phyloP scores from a whole-genome alignment of 2,888 invertebrate species.

The Mactromeris polynyma region DNA sequence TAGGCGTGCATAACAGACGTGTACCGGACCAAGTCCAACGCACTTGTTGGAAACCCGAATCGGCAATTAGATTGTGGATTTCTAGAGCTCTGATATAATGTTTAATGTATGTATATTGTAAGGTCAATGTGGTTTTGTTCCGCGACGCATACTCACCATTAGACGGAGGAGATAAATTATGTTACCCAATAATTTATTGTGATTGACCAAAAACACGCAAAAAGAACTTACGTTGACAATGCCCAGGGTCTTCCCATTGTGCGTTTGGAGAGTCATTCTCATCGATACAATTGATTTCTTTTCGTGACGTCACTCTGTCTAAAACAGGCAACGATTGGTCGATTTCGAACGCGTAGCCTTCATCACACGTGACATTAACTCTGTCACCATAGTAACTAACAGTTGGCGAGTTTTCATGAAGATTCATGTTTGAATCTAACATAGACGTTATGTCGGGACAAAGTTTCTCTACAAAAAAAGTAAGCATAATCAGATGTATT shows the following conservation, averaged over 20 bases:
- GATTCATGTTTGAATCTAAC: neutral
- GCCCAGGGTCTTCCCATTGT: neutral
- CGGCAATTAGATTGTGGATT: too few species aligned
- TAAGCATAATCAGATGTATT: neutral
- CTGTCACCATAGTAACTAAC: conserved; percentile 4
- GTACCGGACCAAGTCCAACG: too few species aligned
- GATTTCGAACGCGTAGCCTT: conserved; percentile 25
- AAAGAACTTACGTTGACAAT: neutral
- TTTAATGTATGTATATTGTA: too few species aligned
- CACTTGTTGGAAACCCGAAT: too few species aligned
- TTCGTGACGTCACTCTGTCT: conserved; percentile 7
- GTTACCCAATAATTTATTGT: too few species aligned
- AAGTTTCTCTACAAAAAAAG: conserved; percentile 21
- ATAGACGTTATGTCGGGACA: neutral
- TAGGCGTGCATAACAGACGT: too few species aligned
- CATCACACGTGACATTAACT: conserved; percentile 3
- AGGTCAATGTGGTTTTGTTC: too few species aligned
- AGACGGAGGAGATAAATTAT: too few species aligned
- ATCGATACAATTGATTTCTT: conserved; percentile 1
- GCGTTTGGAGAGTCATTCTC: neutral
- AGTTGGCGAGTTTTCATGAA: neutral
- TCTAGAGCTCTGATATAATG: too few species aligned
- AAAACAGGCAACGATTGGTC: neutral
- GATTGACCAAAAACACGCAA: too few species aligned
- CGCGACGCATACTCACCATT: too few species aligned